Percentiles rank a stretch among this genome's conserved stretches.
Evolutionary conservation across 2,113 vertebrate species (phyloP).

Genomic region (Helogale parvula): DNA sequence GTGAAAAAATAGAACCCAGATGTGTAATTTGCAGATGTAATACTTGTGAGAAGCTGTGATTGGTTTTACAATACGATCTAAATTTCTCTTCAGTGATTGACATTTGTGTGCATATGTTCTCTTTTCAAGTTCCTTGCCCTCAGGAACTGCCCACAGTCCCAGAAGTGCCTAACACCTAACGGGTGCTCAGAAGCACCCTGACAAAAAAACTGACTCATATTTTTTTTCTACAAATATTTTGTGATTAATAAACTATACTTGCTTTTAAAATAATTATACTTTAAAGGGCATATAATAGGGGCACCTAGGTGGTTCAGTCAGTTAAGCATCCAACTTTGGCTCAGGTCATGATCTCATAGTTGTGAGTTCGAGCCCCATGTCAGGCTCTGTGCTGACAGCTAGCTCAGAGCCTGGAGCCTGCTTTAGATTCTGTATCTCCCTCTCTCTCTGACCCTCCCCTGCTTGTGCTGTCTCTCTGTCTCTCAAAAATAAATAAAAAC

Average conservation of each 20-base stretch:
- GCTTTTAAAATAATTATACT: not conserved
- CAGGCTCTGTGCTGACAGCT: too few relatives aligned
- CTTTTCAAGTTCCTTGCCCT: not conserved
- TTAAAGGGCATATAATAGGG: not conserved
- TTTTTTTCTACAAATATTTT: not conserved
- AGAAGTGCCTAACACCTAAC: slow-evolving; percentile 43
- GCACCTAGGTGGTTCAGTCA: too few relatives aligned
- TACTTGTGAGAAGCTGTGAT: slow-evolving; percentile 57
- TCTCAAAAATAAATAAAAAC: too few relatives aligned
- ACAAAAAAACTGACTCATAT: not conserved
- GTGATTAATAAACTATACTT: not conserved
- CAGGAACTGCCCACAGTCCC: not conserved
- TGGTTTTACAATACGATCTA: slow-evolving; percentile 35
- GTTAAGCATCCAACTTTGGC: too few relatives aligned
- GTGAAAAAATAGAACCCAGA: slow-evolving; percentile 47
- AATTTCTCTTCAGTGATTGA: slow-evolving; percentile 22
- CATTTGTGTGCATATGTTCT: not conserved
- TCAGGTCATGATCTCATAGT: too few relatives aligned
- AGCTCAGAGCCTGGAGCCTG: too few relatives aligned
- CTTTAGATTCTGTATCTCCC: too few relatives aligned
- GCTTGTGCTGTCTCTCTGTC: too few relatives aligned
- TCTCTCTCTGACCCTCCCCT: too few relatives aligned
- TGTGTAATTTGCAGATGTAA: not conserved
- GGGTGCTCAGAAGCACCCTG: too few relatives aligned
- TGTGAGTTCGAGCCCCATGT: too few relatives aligned